Conservation (phyloP, 2,113 vertebrate genomes). For the Mobula hypostoma region DNA sequence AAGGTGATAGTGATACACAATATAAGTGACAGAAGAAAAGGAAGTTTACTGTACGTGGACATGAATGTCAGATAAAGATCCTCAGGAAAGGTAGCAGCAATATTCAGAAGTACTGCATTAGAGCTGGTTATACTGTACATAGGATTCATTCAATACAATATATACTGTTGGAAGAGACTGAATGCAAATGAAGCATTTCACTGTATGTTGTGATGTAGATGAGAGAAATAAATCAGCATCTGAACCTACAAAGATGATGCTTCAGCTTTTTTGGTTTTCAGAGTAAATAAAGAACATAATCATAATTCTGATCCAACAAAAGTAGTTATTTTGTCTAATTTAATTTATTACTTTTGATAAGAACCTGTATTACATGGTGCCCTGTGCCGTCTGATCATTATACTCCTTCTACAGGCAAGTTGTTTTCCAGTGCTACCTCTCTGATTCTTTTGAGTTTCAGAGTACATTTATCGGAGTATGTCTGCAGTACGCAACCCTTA, state of each 20-base stretch:
- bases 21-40: neutral
- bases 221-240: too few relatives aligned
- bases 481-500: too few relatives aligned
- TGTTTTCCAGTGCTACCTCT: neutral
- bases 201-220: too few relatives aligned
- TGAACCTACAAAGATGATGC: too few relatives aligned
- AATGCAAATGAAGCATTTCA: too few relatives aligned
- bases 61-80: neutral
- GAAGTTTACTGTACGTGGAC: neutral
- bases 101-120: neutral
- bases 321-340: neutral
- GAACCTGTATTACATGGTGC: neutral
- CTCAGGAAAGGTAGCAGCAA: neutral
- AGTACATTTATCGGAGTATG: too few relatives aligned
- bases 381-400: neutral
- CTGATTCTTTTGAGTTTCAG: neutral
- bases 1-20: neutral
- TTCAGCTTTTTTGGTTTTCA: neutral
- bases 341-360: neutral
- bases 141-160: neutral
- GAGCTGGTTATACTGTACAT: neutral
- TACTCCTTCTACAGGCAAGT: neutral
- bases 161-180: neutral
- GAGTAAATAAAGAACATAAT: conserved; percentile 9
- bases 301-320: neutral